phyloP scores from a whole-genome alignment of 2,888 invertebrate genomes.

The Synanthedon formicaeformis region DNA sequence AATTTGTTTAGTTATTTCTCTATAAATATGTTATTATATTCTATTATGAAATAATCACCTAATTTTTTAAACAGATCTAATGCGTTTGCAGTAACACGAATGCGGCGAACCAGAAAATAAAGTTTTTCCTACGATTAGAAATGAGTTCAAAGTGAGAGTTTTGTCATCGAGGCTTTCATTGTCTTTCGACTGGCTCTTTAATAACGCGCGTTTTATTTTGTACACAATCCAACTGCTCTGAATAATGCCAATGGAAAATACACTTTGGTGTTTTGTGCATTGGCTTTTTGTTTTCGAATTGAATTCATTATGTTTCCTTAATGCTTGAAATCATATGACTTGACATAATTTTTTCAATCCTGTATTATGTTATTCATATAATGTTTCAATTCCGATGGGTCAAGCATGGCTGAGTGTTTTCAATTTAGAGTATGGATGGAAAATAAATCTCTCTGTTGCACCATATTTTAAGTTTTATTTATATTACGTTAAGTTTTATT shows the following conservation, averaged over 20 bases:
- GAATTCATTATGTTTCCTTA: neutral
- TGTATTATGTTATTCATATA: too few species aligned
- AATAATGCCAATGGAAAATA: constrained; percentile 1
- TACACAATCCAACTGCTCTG: constrained; percentile 1
- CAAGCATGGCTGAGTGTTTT: too few species aligned
- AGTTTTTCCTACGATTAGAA: constrained; percentile 65
- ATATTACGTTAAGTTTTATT: too few species aligned
- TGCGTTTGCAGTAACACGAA: constrained; percentile 12
- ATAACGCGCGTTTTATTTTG: constrained; percentile 34
- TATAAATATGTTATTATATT: too few species aligned
- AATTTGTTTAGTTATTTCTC: too few species aligned
- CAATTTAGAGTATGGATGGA: too few species aligned
- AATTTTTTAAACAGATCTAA: constrained; percentile 12
- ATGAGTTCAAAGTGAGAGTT: constrained; percentile 62
- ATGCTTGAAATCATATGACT: too few species aligned
- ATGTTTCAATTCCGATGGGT: too few species aligned
- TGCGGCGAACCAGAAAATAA: constrained; percentile 39
- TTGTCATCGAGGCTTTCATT: constrained; percentile 49
- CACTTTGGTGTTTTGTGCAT: neutral
- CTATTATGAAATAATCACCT: too few species aligned
- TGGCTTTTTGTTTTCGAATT: neutral
- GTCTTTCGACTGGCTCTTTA: constrained; percentile 44
- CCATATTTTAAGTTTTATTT: too few species aligned
- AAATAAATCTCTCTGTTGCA: too few species aligned
- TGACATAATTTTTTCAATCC: too few species aligned